Conservation (phyloP, 1,140 invertebrate genomes). For the Asbolus verrucosus region DNA sequence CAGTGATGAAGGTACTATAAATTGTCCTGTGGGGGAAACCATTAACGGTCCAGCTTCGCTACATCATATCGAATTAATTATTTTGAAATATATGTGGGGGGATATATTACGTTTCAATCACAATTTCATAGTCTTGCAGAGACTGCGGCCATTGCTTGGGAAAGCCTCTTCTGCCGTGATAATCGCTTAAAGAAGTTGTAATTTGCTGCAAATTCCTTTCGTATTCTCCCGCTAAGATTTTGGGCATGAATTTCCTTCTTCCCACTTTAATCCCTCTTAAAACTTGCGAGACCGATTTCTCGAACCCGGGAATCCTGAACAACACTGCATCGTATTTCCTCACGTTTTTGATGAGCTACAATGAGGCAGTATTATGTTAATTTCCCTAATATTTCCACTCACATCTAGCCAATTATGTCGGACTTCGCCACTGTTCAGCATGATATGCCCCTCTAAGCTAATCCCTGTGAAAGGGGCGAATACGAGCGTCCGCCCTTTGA, state of each 20-base stretch:
- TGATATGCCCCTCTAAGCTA: conserved; percentile 87
- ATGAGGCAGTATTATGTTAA: conserved; percentile 46
- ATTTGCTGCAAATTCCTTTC: conserved; percentile 84
- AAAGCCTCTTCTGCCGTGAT: conserved; percentile 75
- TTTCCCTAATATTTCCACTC: conserved; percentile 62
- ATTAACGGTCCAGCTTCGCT: conserved; percentile 91
- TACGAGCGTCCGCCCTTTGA: conserved; percentile 75
- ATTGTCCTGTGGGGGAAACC: conserved; percentile 93
- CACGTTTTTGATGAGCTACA: conserved; percentile 85
- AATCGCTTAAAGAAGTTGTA: conserved; percentile 86
- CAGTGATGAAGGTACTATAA: conserved; percentile 91
- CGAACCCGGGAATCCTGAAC: conserved; percentile 81
- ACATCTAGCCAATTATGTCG: conserved; percentile 91
- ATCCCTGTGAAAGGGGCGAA: conserved; percentile 91
- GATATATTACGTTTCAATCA: conserved; percentile 83
- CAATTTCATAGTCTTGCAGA: conserved; percentile 82
- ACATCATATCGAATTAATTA: conserved; percentile 28
- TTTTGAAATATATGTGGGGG: conserved; percentile 23
- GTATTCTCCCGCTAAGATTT: conserved; percentile 85
- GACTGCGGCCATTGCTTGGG: conserved; percentile 78
- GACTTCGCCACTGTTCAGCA: conserved; percentile 91
- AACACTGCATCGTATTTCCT: conserved; percentile 80
- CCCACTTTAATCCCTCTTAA: conserved; percentile 85
- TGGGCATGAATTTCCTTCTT: conserved; percentile 91
- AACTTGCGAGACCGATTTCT: conserved; percentile 85